Base-by-base conservation (phyloP, 2,888 invertebrate genomes). In the Cephus runcator region DNA sequence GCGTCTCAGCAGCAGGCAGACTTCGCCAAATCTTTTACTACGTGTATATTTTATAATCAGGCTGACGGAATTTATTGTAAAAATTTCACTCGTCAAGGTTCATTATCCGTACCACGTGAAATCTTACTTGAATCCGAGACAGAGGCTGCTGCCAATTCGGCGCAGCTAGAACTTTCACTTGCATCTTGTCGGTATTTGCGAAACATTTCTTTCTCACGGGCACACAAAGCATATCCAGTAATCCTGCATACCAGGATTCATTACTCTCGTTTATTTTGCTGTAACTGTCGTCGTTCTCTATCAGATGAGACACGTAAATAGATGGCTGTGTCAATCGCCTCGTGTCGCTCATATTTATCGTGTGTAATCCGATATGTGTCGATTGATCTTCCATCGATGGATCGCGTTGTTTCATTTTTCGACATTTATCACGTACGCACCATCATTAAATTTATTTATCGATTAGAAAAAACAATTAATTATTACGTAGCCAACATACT, bases 261-360 rank as follows among this genome's bases (percentile, higher is more conserved):
- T 69, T 75, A 11, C 79, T 73, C 30, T 77, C 34, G 30, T 79
- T 77, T 31, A 71, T 80, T 78, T 80, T 80, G 73, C 76, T 78
- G 3, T 77, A 34, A 23, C 33, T 31, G 31, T 82, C 79, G 15
- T 79, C 80, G 56, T 77, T 77, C 4, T 80, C 85, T 69, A 79
- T 83, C 12, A 82, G 33, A 30, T 83, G 81, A 34, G 82, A 84
- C 71, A 89, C 81, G 77, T 83, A 87, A n/a, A 89, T 83, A 15
- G 83, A 81, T 68, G 81, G 83, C 76, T 86, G 84, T 35, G 88
- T 88, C 77, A 83, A 82, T 56, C 85, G 81, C 69, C 86, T 82
- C 23, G 83, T 83, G 31, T 87, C 85, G 75, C 78, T 80, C 80
- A 83, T 85, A 75, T 78, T 56, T 56, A 56, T 56, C 23, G 23